phyloP scores from a whole-genome alignment of 2,797 vertebrate species.

The Sebastes itinus region DNA sequence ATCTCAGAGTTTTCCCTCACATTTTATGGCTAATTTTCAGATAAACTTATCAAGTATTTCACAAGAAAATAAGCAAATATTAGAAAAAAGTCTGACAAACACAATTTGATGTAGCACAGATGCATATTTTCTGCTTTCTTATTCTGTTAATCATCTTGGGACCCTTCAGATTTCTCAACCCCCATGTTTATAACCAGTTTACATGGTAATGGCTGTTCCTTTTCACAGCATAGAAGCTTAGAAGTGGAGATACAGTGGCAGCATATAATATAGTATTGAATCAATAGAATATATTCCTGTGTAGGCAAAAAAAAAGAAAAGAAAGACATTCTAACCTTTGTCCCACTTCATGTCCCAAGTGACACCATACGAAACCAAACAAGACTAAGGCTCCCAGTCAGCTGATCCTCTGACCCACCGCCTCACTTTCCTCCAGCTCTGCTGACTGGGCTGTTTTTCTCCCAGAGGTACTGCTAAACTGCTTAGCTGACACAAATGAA shows the following conservation, averaged over 20 bases:
- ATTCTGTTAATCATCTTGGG: background rate
- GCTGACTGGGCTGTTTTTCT: conserved; percentile 30
- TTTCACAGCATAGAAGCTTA: background rate
- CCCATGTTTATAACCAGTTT: background rate
- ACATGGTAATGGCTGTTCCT: background rate
- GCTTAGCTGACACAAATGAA: conserved; percentile 39
- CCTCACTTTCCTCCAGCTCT: conserved; percentile 11
- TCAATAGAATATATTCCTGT: background rate
- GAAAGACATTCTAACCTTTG: conserved; percentile 1
- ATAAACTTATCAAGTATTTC: background rate
- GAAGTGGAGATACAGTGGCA: background rate
- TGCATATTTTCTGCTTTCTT: background rate
- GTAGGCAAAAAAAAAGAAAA: background rate
- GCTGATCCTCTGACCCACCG: conserved; percentile 32
- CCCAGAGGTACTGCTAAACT: conserved; percentile 27
- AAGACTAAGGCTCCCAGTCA: background rate
- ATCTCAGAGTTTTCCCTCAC: background rate
- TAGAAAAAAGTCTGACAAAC: too few species aligned
- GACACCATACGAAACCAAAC: conserved; percentile 18
- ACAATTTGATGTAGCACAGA: background rate
- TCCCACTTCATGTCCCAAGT: background rate
- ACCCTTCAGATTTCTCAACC: background rate
- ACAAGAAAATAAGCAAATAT: background rate
- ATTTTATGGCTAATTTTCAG: background rate
- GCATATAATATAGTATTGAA: background rate